Base-by-base conservation (phyloP, 2,797 vertebrate genomes). In the Tragelaphus eurycerus region DNA sequence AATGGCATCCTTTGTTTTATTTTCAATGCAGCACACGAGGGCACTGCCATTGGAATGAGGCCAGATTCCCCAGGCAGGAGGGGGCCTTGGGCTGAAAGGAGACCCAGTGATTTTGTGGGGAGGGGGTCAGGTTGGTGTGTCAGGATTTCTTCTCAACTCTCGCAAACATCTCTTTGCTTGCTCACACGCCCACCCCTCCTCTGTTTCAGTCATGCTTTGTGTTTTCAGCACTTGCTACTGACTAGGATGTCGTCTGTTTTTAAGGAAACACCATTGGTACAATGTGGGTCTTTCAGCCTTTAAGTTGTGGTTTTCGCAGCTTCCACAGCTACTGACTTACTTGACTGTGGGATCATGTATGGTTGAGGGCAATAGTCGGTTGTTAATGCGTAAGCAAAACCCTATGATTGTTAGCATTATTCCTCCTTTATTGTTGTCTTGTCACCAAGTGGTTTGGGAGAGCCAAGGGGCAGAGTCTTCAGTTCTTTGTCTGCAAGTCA, bases 401-500 rank as follows among this genome's bases (percentile, higher is more conserved):
- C 1, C 4, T 57, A 16, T 34, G 43, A 50, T 54, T 13, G 2
- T 92, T 71, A 34, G 48, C 60, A 0, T 89, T 50, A 4, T 78
- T 50, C 88, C 55, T 89, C 12, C 81, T 92, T 90, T 34, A 67
- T 86, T 94, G 67, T 82, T 67, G 38, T 95, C 95, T 98, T 98
- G 98, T 98, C 98, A 97, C 94, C 98, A 98, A 95, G 97, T 97
- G 97, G 97, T 96, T 83, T 92, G 92, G 90, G 86, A 94, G 82
- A 64, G 79, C 60, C 95, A 54, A 50, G 34, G 67, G 86, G 54
- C 88, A 93, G 71, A 83, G 91, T 29, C 25, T n/a, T 38, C 74
- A 60, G 31, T 52, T 89, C 62, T 50, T 76, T 55, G 85, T 82
- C 87, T 92, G 21, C 11, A 31, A 93, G 92, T 60, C 23, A 25